Base-by-base conservation (phyloP, 2,113 vertebrate species). In the Jacana jacana region DNA sequence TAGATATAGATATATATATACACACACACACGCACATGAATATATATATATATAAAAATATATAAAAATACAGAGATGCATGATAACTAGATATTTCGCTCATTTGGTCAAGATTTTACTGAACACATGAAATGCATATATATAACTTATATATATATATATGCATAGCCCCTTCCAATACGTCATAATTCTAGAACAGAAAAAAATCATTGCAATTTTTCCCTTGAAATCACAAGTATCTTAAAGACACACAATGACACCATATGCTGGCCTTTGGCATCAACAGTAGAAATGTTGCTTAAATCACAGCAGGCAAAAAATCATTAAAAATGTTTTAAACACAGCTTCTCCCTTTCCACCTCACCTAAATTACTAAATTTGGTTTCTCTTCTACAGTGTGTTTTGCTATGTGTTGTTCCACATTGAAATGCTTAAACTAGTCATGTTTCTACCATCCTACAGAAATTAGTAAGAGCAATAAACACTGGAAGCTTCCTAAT, bases 211-310 rank as follows among this genome's bases (percentile, higher is more conserved):
- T 51, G 39, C 27, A 81, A 18, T 79, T 89, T 90, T 88, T 52
- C 14, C 37, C 84, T 91, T 77, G 44, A 65, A 82, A 65, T 69
- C 44, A 61, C 61, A 33, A 23, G 13, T 80, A 89, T 25, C 25
- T 89, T 84, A 72, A 72, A 93, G 89, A 33, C 70, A 93, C 82
- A 95, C 77, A 80, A 61, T 14, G 57, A 88, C 82, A 95, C 37
- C 48, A 69, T 57, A 65, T 2, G 25, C 55, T 79, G 96, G 96
- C 54, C 77, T 96, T 97, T 96, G 96, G 96, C 96, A 97, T 95
- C 96, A 92, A 44, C 65, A 80, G 35, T 58, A 79, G 30, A 68
- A 84, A n/a, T 44, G 27, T 2, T 82, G n/a, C 33, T 88, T 54
- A 23, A 90, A 91, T 81, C 33, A 49, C 27, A 61, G 65, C 18